Percentiles rank a stretch among this genome's conserved stretches.
Conservation (phyloP, 2,113 vertebrate species). For the Athene cunicularia region DNA sequence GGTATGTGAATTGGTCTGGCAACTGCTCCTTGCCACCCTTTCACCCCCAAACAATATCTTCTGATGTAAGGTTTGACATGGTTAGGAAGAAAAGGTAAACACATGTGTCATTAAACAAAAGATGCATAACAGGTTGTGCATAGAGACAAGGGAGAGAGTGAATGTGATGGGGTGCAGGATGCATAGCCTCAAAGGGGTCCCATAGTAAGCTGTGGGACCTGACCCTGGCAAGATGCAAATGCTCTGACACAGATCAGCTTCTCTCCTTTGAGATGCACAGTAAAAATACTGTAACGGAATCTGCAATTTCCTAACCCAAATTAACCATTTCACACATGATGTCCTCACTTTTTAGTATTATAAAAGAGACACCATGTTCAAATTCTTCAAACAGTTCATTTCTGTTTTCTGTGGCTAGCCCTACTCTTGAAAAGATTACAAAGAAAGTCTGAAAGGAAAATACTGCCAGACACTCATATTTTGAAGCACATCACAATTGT, state of each 20-base stretch:
- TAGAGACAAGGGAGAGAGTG: accelerated
- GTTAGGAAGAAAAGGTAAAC: neutral
- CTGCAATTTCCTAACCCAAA: neutral
- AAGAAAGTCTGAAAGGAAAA: neutral
- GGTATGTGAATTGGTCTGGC: neutral
- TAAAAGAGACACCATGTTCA: neutral
- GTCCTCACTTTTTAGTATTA: neutral
- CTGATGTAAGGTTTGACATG: neutral
- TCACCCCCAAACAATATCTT: neutral
- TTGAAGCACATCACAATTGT: neutral
- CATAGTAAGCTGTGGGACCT: neutral
- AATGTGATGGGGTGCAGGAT: neutral
- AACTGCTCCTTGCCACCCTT: neutral
- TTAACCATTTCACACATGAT: neutral
- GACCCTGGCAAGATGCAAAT: neutral
- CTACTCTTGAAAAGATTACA: neutral
- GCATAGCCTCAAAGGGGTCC: accelerated
- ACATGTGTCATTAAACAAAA: neutral
- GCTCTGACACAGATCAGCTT: neutral
- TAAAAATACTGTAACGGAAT: neutral
- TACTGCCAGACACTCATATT: neutral
- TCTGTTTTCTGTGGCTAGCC: neutral
- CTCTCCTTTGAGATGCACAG: neutral
- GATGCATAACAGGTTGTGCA: accelerated
- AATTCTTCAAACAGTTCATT: neutral